A percentile compares a stretch with the other conserved stretches of the same genome.
Evolutionary conservation across 2,888 invertebrate genomes (phyloP).

Genomic region (Chrysomela aeneicollis): DNA sequence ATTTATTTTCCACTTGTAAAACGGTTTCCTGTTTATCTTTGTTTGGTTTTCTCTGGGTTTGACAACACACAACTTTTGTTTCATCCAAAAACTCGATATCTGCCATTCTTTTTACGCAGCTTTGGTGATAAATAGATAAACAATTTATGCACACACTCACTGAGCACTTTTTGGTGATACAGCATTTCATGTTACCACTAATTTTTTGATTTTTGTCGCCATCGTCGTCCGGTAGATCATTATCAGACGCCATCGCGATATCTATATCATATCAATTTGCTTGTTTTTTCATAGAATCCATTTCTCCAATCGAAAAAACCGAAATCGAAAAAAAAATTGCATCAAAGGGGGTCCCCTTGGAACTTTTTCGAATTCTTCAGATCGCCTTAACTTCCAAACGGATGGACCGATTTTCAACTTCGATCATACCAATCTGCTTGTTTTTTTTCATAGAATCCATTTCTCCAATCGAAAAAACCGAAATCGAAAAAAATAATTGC

Average conservation of each 20-base stretch:
- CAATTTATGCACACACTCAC: constrained; percentile 11
- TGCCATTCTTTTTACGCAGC: constrained; percentile 9
- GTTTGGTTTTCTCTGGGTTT: constrained; percentile 10
- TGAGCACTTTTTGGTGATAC: constrained; percentile 11
- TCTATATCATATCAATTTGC: too few relatives aligned
- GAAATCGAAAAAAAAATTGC: too few relatives aligned
- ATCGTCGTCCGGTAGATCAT: constrained; percentile 5
- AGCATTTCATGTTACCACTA: constrained; percentile 13
- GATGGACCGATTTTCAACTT: too few relatives aligned
- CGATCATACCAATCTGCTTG: too few relatives aligned
- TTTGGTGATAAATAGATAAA: constrained; percentile 17
- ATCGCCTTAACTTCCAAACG: too few relatives aligned
- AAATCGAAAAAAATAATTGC: too few relatives aligned
- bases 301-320: too few relatives aligned
- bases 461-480: too few relatives aligned
- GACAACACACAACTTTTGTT: constrained; percentile 13
- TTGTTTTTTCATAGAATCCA: too few relatives aligned
- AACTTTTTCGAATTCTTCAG: too few relatives aligned
- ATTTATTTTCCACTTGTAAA: constrained; percentile 11
- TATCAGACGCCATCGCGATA: constrained; percentile 3
- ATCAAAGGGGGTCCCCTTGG: too few relatives aligned
- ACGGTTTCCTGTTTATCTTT: constrained; percentile 10
- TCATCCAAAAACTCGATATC: constrained; percentile 7
- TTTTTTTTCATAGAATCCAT: too few relatives aligned
- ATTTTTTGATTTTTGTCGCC: constrained; percentile 14